Conservation (phyloP, 2,797 vertebrate species). For the Chiropotes sagulatus region DNA sequence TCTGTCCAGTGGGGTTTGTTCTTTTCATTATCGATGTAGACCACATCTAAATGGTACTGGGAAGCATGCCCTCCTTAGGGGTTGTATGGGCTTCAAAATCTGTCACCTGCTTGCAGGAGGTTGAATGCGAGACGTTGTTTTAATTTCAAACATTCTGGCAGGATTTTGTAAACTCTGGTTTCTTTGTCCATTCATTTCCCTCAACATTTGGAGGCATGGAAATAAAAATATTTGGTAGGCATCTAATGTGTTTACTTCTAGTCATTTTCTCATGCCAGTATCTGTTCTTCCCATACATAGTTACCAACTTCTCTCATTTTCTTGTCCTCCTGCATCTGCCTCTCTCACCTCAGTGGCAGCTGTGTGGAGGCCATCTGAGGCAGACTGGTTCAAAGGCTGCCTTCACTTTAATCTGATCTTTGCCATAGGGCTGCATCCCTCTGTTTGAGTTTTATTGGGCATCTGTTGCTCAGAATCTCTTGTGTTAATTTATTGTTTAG, state of each 20-base stretch:
- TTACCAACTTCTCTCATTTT: not conserved
- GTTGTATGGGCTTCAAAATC: not conserved
- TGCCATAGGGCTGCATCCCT: not conserved
- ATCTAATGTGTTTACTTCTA: slow-evolving; percentile 1
- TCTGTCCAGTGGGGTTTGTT: not conserved
- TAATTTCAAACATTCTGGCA: slow-evolving; percentile 3
- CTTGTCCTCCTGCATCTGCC: not conserved
- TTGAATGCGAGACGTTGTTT: not conserved
- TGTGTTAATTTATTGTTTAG: not conserved
- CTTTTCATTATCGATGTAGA: not conserved
- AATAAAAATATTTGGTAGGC: not conserved
- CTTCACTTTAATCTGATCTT: not conserved
- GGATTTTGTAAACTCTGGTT: not conserved
- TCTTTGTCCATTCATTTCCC: not conserved
- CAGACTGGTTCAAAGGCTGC: not conserved
- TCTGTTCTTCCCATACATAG: not conserved
- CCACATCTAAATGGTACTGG: not conserved
- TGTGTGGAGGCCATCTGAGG: not conserved
- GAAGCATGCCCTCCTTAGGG: not conserved
- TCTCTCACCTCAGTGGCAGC: not conserved
- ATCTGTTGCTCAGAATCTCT: slow-evolving; percentile 14
- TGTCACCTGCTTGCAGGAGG: not conserved
- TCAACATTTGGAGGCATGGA: not conserved
- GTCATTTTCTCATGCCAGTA: not conserved
- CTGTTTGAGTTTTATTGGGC: not conserved